Percentiles rank a stretch among this genome's conserved stretches.
phyloP scores from a whole-genome alignment of 1,140 invertebrate species.

The Drosophila murphyi region DNA sequence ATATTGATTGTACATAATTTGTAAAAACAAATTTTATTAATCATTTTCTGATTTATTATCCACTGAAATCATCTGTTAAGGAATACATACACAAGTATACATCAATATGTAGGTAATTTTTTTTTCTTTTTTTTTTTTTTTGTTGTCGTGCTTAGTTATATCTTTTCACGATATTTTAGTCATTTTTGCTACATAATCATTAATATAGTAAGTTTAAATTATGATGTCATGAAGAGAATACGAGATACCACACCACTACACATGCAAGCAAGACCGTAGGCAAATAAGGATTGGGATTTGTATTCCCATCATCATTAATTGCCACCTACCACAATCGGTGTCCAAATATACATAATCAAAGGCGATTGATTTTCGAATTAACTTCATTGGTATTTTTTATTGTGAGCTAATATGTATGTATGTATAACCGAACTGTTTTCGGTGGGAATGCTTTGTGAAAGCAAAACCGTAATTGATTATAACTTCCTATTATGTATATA shows the following conservation, averaged over 20 bases:
- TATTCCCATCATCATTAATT: not conserved
- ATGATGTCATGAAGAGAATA: not conserved
- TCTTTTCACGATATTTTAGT: not conserved
- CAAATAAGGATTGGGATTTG: not conserved
- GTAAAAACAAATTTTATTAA: not conserved
- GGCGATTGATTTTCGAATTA: conserved; percentile 53
- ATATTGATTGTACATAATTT: not conserved
- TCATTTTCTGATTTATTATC: not conserved
- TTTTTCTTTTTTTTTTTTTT: not conserved
- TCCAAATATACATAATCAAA: conserved; percentile 41
- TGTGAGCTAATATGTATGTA: conserved; percentile 68
- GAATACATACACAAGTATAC: conserved; percentile 5
- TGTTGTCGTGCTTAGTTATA: not conserved
- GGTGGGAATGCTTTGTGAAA: conserved; percentile 80
- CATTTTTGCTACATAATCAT: not conserved
- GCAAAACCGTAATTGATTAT: conserved; percentile 78
- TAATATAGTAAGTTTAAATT: not conserved
- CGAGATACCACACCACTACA: not conserved
- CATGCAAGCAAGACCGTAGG: not conserved
- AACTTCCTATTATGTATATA: conserved; percentile 77
- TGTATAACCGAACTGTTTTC: conserved; percentile 68
- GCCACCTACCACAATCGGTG: not conserved
- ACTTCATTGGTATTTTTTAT: conserved; percentile 76
- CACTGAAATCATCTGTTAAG: not conserved
- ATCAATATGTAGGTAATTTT: not conserved